phyloP scores from a whole-genome alignment of 2,113 vertebrate species.

The Atherinomorus stipes region DNA sequence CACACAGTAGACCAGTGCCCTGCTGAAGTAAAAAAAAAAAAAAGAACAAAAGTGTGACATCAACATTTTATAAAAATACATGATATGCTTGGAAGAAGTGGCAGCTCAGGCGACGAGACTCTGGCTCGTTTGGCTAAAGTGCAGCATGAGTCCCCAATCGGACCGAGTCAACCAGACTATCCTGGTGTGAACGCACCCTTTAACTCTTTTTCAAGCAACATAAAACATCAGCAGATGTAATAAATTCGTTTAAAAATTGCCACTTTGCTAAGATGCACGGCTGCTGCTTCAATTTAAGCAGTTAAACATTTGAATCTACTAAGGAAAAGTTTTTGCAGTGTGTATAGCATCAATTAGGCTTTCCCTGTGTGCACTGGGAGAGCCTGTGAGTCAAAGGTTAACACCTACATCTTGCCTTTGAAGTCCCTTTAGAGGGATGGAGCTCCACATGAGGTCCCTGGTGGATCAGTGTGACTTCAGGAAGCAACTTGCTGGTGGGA shows the following conservation, averaged over 20 bases:
- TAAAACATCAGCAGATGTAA: not conserved
- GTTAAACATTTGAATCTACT: constrained; percentile 38
- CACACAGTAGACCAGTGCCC: too few species aligned
- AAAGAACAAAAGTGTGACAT: too few species aligned
- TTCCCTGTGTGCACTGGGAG: constrained; percentile 42
- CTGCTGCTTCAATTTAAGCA: not conserved
- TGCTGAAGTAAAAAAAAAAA: too few species aligned
- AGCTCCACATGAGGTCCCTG: constrained; percentile 54
- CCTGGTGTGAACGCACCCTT: too few species aligned
- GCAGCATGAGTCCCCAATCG: too few species aligned
- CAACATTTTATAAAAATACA: too few species aligned
- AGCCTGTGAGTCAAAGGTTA: constrained; percentile 75
- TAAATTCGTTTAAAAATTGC: constrained; percentile 5
- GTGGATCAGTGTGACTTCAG: constrained; percentile 58
- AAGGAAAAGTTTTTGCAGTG: constrained; percentile 26
- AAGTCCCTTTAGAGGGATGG: constrained; percentile 68
- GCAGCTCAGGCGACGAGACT: too few species aligned
- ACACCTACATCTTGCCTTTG: constrained; percentile 69
- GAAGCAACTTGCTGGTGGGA: constrained; percentile 61
- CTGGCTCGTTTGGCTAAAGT: too few species aligned
- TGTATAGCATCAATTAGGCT: constrained; percentile 57
- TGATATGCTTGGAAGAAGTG: too few species aligned
- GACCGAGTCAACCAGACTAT: too few species aligned
- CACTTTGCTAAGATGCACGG: not conserved
- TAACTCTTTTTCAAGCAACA: not conserved